Evolutionary conservation across 2,888 invertebrate genomes (phyloP), one percentile per base, ranked within the genome.

Genomic region (Epiblema foenella): DNA sequence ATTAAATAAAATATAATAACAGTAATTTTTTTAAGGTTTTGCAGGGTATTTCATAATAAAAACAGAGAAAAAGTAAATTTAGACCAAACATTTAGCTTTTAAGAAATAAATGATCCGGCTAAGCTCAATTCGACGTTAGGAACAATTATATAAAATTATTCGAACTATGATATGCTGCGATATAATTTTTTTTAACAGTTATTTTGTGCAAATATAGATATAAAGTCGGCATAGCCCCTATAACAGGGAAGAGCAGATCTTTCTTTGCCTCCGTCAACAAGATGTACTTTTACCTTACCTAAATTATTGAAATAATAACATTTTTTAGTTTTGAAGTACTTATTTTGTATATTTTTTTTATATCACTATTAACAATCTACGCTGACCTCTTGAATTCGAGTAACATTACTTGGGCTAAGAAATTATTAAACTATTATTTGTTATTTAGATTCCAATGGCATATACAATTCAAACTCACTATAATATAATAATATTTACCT

Each of bases 281-380:
- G 88, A 89, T 90, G 87, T 91, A 90, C 87, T 88, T 81, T 80
- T 79, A 86, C 85, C 87, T 90, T 91, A 90, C 81, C 91, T 92
- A 91, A 87, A 76, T 81, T 80, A 79, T 89, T 83, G 89, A 92
- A 92, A 90, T 86, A 91, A 91, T 90, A 93, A 92, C 92, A 91
- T 90, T 88, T 88, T 87, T 88, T 84, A 82, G 78, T 86, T 88
- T 88, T 71, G 71, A 71, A 71, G 66, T 85, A 86, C 89, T 89
- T 92, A 91, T 86, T 86, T 87, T 88, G 87, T 91, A 91, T 68
- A 73, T 72, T 70, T 29, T n/a, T n/a, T 69, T 74, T 73, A 88
- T 93, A 92, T 92, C 91, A 91, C 92, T 93, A 93, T 89, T 89
- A 92, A 92, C 92, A 91, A 90, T 84, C 91, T 92, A 92, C 90